Base-by-base conservation (phyloP, 2,888 invertebrate species). In the Apodemia mormo region DNA sequence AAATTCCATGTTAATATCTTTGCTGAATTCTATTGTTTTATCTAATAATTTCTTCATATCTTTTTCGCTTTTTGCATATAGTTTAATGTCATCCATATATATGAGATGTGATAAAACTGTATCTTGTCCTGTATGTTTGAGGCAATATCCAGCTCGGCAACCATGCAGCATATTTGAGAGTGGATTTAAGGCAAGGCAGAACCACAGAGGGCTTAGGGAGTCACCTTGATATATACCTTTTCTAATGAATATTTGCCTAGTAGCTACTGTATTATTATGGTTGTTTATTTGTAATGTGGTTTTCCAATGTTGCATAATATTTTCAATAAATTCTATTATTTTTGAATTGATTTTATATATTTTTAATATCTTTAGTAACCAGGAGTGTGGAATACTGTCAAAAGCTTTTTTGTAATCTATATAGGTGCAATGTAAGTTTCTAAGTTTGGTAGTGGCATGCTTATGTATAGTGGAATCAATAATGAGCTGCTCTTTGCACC, bases 391-490 rank as follows among this genome's bases (percentile, higher is more conserved):
- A 1, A 74, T 68, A 9, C 69, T 69, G 40, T 74, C 71, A 66
- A 68, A 73, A 4, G 72, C 70, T 54, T 72, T 72, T 56, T 67
- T 64, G 45, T 72, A 72, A 66, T 75, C 72, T n/a, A 74, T 71
- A 30, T 72, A 74, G 37, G 71, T 71, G 10, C 65, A 71, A 66
- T 69, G 69, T 66, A 75, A 58, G 45, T 73, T 71, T 33, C 69
- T 67, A 9, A 68, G 69, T 29, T 67, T 66, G 43, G 68, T 58
- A 4, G 37, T 40, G 1, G 68, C 73, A 22, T 73, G 70, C 49
- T 71, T 74, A 10, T 43, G 67, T 30, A 72, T 69, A 7, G 54
- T 49, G 8, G 71, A 69, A 56, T 74, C 69, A 22, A 71, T 70
- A 6, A 71, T 61, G 3, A 73, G 56, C 33, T 73, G 73, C 33